Evolutionary conservation across 2,888 invertebrate species (phyloP), one percentile per base, ranked within the genome.

Genomic region (Plagodis dolabraria): DNA sequence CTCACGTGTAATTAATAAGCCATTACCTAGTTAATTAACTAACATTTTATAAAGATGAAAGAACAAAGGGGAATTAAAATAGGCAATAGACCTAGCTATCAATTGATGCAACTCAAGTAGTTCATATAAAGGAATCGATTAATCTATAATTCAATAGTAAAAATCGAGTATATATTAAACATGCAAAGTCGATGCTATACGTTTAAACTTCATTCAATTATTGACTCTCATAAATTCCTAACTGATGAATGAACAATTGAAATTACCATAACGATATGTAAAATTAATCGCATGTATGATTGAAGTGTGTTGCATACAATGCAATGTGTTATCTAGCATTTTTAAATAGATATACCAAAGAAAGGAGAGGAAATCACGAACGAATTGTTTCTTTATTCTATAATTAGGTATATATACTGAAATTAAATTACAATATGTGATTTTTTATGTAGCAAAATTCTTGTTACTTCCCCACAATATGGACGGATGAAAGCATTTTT

Each of bases 231-330:
- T 53, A 48, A 52, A 46, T 53, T 49, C 47, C 33, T 53, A 40
- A 56, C 12, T 47, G 40, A 58, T 60, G 50, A 58, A 60, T 62
- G 47, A 56, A 60, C 63, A 60, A 57, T 60, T 34, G 46, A 51
- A 54, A 50, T 60, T 53, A 47, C 12, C 54, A 57, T 60, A 66
- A 59, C 50, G 49, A 62, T 49, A 65, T 60, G 60, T 60, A 42
- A 63, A 61, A 56, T 46, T 10, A 51, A 49, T 54, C 48, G 38
- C 53, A 33, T 40, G 12, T 50, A 50, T 58, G 53, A 65, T 64
- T 60, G 55, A 61, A 53, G 57, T 33, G 33, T 44, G 33, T 7
- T 42, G 38, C 48, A 46, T 47, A 53, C 47, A 56, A 60, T 56
- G 51, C 42, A 40, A 42, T 50, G 40, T 35, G 42, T 53, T 40